Conservation (phyloP, 2,113 vertebrate genomes). For the Dipodomys merriami region DNA sequence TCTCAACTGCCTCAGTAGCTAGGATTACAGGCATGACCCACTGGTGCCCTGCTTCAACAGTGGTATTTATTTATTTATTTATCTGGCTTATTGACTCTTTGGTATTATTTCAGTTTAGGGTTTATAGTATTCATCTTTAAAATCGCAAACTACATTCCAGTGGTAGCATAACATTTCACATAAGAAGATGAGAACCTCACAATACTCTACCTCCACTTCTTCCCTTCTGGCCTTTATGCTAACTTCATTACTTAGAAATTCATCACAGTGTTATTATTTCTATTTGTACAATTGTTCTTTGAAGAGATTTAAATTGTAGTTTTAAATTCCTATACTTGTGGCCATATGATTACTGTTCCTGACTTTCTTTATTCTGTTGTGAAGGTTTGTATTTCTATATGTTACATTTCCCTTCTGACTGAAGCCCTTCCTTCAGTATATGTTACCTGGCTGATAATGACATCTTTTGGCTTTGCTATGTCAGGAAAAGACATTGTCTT, state of each 20-base stretch:
- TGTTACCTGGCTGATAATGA: neutral
- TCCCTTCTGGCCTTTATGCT: neutral
- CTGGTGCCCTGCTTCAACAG: no score
- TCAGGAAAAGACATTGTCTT: neutral
- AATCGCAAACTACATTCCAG: neutral
- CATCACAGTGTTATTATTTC: slow-evolving; percentile 35
- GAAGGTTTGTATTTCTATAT: slow-evolving; percentile 16
- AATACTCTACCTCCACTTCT: neutral
- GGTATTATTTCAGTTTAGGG: slow-evolving; percentile 8
- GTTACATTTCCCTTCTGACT: neutral
- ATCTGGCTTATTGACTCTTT: slow-evolving; percentile 6
- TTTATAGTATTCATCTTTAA: slow-evolving; percentile 47
- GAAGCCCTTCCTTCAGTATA: neutral
- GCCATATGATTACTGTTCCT: neutral
- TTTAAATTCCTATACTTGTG: neutral
- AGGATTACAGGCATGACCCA: no score
- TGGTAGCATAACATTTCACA: neutral
- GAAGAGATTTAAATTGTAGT: slow-evolving; percentile 47
- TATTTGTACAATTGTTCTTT: slow-evolving; percentile 9
- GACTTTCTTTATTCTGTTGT: slow-evolving; percentile 25
- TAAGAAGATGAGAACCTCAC: neutral
- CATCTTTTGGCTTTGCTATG: neutral
- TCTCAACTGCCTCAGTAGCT: no score
- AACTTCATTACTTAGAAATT: neutral
- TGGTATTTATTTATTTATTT: slow-evolving; percentile 28